Evolutionary conservation across 2,797 vertebrate genomes (phyloP).

Genomic region (Antrozous pallidus): DNA sequence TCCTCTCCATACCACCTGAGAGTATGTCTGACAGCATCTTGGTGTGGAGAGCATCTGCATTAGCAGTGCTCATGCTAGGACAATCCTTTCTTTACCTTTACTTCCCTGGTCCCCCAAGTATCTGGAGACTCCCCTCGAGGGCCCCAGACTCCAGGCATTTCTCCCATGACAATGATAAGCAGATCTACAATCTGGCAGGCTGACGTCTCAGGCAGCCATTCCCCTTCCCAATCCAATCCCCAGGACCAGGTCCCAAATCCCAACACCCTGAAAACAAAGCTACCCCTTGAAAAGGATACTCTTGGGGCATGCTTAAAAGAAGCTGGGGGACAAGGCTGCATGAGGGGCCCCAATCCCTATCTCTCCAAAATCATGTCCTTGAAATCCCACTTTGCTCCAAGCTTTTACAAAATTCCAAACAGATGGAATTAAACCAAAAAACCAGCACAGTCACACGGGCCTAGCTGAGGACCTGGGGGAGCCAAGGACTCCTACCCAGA

Average conservation of each 20-base stretch:
- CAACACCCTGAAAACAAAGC: background rate
- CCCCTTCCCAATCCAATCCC: background rate
- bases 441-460: slow-evolving; percentile 55
- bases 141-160: background rate
- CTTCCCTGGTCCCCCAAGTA: background rate
- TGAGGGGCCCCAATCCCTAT: background rate
- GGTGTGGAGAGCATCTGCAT: background rate
- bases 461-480: slow-evolving; percentile 22
- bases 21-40: background rate
- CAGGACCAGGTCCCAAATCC: background rate
- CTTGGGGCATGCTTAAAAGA: background rate
- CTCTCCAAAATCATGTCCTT: slow-evolving; percentile 37
- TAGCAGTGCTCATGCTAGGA: background rate
- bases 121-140: background rate
- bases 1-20: background rate
- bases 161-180: background rate
- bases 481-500: slow-evolving; percentile 53
- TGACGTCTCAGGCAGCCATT: background rate
- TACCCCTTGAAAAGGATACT: background rate
- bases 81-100: background rate
- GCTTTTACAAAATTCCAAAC: slow-evolving; percentile 47
- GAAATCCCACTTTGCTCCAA: slow-evolving; percentile 15
- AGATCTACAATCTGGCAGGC: background rate
- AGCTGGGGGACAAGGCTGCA: background rate
- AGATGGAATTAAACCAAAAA: slow-evolving; percentile 43